phyloP scores from a whole-genome alignment of 2,888 invertebrate species.

The Drosophila parthenogenetica region DNA sequence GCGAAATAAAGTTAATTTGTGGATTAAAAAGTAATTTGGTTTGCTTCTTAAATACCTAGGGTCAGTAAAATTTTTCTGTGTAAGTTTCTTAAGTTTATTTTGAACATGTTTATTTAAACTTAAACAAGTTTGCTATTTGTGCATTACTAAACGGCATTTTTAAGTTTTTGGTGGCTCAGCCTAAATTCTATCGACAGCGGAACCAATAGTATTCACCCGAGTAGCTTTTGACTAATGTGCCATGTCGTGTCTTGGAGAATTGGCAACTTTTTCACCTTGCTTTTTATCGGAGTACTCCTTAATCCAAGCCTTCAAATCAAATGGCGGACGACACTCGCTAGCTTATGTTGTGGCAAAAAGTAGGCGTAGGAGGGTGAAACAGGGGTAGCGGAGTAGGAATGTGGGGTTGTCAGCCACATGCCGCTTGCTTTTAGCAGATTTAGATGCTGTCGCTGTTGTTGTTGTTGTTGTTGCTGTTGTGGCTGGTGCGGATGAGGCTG shows the following conservation, averaged over 20 bases:
- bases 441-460: slow-evolving; percentile 13
- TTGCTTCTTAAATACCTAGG: too few species aligned
- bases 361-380: not conserved
- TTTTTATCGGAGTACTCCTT: slow-evolving; percentile 42
- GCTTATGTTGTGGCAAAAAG: not conserved
- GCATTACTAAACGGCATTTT: not conserved
- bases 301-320: slow-evolving; percentile 60
- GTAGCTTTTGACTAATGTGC: slow-evolving; percentile 54
- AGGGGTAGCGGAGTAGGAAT: not conserved
- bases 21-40: too few species aligned
- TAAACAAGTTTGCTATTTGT: not conserved
- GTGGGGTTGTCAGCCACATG: slow-evolving; percentile 33
- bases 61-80: too few species aligned
- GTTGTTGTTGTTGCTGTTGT: slow-evolving; percentile 2
- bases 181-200: slow-evolving; percentile 1
- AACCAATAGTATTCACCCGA: slow-evolving; percentile 11
- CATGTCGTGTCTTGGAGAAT: slow-evolving; percentile 36
- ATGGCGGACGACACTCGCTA: slow-evolving; percentile 24
- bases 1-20: too few species aligned
- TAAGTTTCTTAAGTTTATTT: too few species aligned
- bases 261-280: slow-evolving; percentile 42
- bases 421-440: slow-evolving; percentile 34
- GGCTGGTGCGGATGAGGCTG: slow-evolving; percentile 7
- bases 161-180: not conserved
- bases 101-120: too few species aligned